Percentiles rank a stretch among this genome's conserved stretches.
Conservation (phyloP, 2,797 vertebrate species). For the Nannoperca australis region DNA sequence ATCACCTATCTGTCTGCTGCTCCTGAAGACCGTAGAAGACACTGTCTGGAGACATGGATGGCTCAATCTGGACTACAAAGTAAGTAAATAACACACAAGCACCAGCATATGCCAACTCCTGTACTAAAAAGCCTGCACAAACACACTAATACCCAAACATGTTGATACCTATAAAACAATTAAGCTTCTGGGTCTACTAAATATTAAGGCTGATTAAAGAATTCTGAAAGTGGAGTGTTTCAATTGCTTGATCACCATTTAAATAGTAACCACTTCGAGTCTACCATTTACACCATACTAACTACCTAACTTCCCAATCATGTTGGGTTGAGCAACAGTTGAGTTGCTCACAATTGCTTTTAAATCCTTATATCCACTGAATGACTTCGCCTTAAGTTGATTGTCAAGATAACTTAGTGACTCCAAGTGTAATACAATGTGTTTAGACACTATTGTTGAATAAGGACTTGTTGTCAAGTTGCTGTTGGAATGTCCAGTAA, state of each 20-base stretch:
- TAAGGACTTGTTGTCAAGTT: not conserved
- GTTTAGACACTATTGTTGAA: not conserved
- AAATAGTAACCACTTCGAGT: not conserved
- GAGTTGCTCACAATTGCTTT: not conserved
- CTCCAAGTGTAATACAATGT: not conserved
- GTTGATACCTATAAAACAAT: not conserved
- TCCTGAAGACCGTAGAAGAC: slow-evolving; percentile 91
- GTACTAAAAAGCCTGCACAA: slow-evolving; percentile 10
- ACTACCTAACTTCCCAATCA: not conserved
- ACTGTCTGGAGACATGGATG: slow-evolving; percentile 92
- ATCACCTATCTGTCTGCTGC: slow-evolving; percentile 96
- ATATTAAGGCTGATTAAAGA: not conserved
- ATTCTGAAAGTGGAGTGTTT: not conserved
- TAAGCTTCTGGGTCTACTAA: slow-evolving; percentile 26
- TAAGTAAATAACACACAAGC: slow-evolving; percentile 70
- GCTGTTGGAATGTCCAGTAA: not conserved
- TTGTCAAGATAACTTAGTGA: slow-evolving; percentile 14
- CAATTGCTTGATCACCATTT: not conserved
- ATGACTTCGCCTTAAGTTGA: not conserved
- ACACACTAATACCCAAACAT: not conserved
- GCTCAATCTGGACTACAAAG: slow-evolving; percentile 91
- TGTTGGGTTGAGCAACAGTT: slow-evolving; percentile 4
- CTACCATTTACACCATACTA: not conserved
- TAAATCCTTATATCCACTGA: not conserved
- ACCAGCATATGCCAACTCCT: slow-evolving; percentile 34